These are phyloP conservation scores for Hafferia zeledoni DNA, from an alignment of 2,797 vertebrate species.

Conservation along the genomic window DNA sequence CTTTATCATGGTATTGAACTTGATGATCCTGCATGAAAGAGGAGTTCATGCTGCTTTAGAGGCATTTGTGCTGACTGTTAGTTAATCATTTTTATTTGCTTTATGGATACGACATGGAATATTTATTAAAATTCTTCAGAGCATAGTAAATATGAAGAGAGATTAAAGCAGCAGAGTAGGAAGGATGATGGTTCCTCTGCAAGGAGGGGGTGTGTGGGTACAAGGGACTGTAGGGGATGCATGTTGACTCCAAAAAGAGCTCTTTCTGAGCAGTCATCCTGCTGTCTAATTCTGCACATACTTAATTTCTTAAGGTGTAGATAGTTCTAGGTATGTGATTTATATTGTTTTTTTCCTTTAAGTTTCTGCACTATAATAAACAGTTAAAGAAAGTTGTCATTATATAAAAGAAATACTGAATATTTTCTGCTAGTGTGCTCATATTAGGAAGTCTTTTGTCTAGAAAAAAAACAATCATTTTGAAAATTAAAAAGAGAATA, in stretches of 20 bases:
- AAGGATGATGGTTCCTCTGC: background rate
- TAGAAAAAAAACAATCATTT: slow-evolving; percentile 2
- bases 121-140: slow-evolving; percentile 59
- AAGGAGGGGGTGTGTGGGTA: background rate
- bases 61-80: slow-evolving; percentile 50
- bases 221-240: background rate
- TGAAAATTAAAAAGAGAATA: background rate
- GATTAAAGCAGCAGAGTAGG: background rate
- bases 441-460: background rate
- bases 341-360: background rate
- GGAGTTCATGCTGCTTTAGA: slow-evolving; percentile 44
- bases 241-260: background rate
- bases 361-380: background rate
- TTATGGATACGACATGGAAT: background rate
- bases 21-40: slow-evolving; percentile 61
- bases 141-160: slow-evolving; percentile 29
- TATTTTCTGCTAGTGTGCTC: background rate
- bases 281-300: background rate
- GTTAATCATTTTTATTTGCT: slow-evolving; percentile 58
- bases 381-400: background rate
- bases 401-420: background rate
- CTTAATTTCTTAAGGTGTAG: background rate
- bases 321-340: background rate
- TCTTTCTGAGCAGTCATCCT: background rate
- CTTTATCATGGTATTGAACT: slow-evolving; percentile 48